A percentile compares a stretch with the other conserved stretches of the same genome.
Conservation (phyloP, 2,888 invertebrate species). For the Synanthedon myopaeformis region DNA sequence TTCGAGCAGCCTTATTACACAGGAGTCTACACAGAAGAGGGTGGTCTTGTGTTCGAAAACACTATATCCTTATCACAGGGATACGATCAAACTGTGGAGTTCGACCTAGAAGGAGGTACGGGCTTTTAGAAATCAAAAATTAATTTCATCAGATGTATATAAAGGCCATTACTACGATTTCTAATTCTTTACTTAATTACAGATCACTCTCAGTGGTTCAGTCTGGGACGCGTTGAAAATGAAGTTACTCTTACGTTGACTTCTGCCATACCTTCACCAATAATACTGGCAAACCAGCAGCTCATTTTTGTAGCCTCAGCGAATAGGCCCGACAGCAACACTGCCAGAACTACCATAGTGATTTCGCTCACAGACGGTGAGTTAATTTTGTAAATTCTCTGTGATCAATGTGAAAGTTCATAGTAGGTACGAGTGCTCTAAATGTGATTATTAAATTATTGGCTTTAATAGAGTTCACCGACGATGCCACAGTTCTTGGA, state of each 20-base stretch:
- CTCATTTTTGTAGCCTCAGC: conserved; percentile 18
- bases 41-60: conserved; percentile 10
- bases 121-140: conserved; percentile 1
- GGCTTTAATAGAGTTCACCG: neutral
- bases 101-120: conserved; percentile 20
- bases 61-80: conserved; percentile 14
- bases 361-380: conserved; percentile 5
- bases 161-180: neutral
- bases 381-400: neutral
- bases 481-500: conserved; percentile 5
- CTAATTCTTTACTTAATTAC: neutral
- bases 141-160: neutral
- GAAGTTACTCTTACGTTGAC: conserved; percentile 5
- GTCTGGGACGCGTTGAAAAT: conserved; percentile 13
- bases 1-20: conserved; percentile 18
- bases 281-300: conserved; percentile 15
- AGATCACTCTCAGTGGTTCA: conserved; percentile 8
- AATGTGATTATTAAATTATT: too few relatives aligned
- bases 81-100: conserved; percentile 16
- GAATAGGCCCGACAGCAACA: conserved; percentile 10
- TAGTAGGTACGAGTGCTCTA: neutral
- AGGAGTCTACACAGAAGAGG: conserved; percentile 11
- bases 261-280: conserved; percentile 16
- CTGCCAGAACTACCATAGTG: conserved; percentile 15
- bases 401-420: too few relatives aligned